Evolutionary conservation across 2,888 invertebrate genomes (phyloP).

Genomic region (Monochamus alternatus): DNA sequence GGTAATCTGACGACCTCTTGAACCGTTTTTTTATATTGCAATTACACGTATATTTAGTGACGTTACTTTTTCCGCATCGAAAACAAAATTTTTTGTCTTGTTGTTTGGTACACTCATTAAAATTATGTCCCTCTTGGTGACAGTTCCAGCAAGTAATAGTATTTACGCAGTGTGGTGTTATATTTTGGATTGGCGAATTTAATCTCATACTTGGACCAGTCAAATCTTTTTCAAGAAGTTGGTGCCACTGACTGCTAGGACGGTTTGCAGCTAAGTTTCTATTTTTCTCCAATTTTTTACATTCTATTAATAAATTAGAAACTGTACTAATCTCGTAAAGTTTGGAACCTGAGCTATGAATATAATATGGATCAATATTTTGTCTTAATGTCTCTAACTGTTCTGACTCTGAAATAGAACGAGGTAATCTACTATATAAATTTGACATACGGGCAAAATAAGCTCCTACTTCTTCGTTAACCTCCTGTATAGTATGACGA

Average conservation of each 20-base stretch:
- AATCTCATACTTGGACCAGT: background rate
- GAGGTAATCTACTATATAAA: constrained; percentile 35
- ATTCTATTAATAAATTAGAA: constrained; percentile 10
- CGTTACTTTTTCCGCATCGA: constrained; percentile 21
- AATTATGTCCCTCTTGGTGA: constrained; percentile 17
- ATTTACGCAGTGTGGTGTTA: background rate
- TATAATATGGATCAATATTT: no score
- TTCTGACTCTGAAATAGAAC: constrained; percentile 3
- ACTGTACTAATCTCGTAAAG: background rate
- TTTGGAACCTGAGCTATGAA: background rate
- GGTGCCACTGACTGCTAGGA: background rate
- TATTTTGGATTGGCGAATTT: background rate
- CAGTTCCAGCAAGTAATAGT: constrained; percentile 35
- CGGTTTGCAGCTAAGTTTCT: background rate
- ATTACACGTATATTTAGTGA: constrained; percentile 15
- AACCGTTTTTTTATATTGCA: constrained; percentile 2
- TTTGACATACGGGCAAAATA: constrained; percentile 27
- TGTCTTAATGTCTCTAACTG: background rate
- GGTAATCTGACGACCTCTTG: constrained; percentile 14
- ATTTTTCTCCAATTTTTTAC: constrained; percentile 11
- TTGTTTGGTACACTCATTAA: constrained; percentile 5
- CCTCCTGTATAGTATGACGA: no score
- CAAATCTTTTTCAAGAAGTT: constrained; percentile 17
- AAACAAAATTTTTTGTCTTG: constrained; percentile 22
- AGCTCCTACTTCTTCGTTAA: background rate